phyloP scores from a whole-genome alignment of 2,797 vertebrate genomes.

The Myotis pilosus region DNA sequence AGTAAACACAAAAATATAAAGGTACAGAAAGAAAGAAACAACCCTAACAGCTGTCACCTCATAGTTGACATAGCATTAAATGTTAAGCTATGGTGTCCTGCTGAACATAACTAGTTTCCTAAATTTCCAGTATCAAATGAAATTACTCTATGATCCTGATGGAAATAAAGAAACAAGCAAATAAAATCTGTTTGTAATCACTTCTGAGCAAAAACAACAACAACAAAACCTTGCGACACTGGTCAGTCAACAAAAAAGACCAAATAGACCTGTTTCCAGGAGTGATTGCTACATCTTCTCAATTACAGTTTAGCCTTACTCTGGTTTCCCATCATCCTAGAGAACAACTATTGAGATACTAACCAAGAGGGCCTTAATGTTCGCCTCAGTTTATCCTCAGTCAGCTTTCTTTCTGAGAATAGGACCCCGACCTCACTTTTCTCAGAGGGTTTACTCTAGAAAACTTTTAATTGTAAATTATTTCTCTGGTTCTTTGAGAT shows the following conservation, averaged over 20 bases:
- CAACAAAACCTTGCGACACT: background rate
- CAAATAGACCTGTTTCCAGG: background rate
- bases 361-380: background rate
- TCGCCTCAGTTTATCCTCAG: background rate
- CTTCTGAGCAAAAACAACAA: background rate
- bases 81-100: background rate
- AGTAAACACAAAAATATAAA: conserved; percentile 30
- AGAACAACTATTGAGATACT: background rate
- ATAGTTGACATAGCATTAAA: background rate
- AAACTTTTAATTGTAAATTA: background rate
- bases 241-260: background rate
- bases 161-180: background rate
- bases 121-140: background rate
- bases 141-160: background rate
- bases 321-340: background rate
- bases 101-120: conserved; percentile 26
- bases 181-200: background rate
- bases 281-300: background rate
- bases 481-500: background rate
- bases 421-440: background rate
- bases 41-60: conserved; percentile 4
- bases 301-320: background rate
- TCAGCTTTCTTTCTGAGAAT: background rate
- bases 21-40: background rate
- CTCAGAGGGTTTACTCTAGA: no score